Base-by-base conservation (phyloP, 2,113 vertebrate species). In the Phalacrocorax pelagicus region DNA sequence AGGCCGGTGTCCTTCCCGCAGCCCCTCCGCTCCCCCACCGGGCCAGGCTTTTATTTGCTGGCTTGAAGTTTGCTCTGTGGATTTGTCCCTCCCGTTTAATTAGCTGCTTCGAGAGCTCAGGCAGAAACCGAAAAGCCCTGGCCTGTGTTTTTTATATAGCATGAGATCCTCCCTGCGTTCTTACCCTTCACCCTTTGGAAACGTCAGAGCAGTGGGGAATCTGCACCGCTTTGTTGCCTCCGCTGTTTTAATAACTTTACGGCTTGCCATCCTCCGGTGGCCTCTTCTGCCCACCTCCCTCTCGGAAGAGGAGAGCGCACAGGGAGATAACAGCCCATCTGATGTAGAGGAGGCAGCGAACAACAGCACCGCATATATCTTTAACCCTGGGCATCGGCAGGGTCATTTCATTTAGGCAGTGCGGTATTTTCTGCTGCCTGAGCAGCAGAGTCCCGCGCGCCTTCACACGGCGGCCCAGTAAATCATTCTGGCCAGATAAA, bases 401-500 rank as follows among this genome's bases (percentile, higher is more conserved):
- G 92, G 90, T 24, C 82, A 1, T 2, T 51, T 9, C 79, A 0
- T 34, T 54, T 9, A 12, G 67, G 94, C 63, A 12, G 55, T 1
- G 2, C 8, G 32, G n/a, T 4, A 5, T 67, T 77, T 90, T n/a
- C 90, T 10, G 66, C 70, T 2, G 29, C 88, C 77, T 24, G 16
- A 58, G 52, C 86, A 14, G 62, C 38, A 4, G 42, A 57, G 44
- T 10, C 32, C 42, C 42, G 6, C 20, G 38, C 57, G 29, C 51
- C 73, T 42, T 40, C 62, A 6, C 24, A 5, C 47, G 10, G 26
- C 12, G 3, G 55, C 66, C 87, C 95, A 20, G 66, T 36, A 81
- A 86, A 81, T 94, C 95, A 81, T 81, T 59, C 80, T 12, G 92
- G 97, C 87, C 94, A n/a, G 95, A 97, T 74, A 65, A 55, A 85